phyloP scores from a whole-genome alignment of 2,113 vertebrate species.

The Callocephalon fimbriatum region DNA sequence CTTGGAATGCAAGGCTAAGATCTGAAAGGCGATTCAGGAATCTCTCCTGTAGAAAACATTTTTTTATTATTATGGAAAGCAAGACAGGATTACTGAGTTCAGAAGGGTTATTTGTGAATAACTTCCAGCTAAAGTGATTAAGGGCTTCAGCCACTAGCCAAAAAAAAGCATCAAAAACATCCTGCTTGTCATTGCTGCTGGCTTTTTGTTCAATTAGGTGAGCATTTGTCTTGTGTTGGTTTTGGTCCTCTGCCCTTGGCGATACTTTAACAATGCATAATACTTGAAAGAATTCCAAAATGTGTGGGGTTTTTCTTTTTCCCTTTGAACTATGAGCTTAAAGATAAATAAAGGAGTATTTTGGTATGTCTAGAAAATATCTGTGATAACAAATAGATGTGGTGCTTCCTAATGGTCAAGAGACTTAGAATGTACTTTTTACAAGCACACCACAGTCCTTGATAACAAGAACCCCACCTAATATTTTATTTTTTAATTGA shows the following conservation, averaged over 20 bases:
- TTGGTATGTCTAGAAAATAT: not conserved
- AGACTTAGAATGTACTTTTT: not conserved
- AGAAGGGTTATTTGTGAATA: not conserved
- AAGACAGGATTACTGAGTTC: not conserved
- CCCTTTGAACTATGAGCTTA: not conserved
- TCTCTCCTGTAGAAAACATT: not conserved
- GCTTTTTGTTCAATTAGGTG: not conserved
- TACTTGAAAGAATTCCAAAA: slow-evolving; percentile 6
- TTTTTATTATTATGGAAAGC: not conserved
- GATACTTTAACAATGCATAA: not conserved
- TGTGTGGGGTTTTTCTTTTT: not conserved
- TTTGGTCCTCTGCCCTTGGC: slow-evolving; percentile 13
- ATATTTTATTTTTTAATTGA: not conserved
- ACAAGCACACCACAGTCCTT: not conserved
- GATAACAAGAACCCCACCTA: not conserved
- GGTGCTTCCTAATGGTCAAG: not conserved
- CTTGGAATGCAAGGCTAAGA: not conserved
- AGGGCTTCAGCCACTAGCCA: not conserved
- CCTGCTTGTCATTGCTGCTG: not conserved
- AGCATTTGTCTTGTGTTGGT: not conserved
- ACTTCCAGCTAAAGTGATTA: slow-evolving; percentile 1
- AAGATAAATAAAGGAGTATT: slow-evolving; percentile 28
- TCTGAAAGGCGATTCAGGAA: not conserved
- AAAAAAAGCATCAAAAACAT: not conserved
- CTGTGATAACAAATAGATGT: not conserved